These are phyloP conservation scores for Augochlora pura DNA, from an alignment of 1,140 invertebrate species.

Conservation along the genomic window DNA sequence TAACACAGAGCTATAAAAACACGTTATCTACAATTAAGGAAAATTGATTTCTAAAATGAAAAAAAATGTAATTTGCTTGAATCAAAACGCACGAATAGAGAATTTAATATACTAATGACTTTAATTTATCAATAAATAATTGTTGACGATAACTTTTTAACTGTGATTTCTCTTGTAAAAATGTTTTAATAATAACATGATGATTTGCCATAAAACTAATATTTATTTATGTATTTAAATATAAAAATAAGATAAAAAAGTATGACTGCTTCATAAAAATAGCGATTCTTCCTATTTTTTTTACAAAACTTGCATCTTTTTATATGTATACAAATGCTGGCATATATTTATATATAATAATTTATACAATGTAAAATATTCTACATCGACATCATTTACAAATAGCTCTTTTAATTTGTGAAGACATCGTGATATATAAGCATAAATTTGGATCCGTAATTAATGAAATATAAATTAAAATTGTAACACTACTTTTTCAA, in stretches of 20 bases:
- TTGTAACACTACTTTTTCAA: neutral
- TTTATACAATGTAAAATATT: neutral
- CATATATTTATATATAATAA: neutral
- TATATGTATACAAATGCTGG: neutral
- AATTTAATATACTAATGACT: neutral
- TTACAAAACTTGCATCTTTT: neutral
- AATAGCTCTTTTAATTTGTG: neutral
- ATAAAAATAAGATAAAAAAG: neutral
- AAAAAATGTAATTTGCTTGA: neutral
- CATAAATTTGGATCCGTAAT: neutral
- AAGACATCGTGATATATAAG: neutral
- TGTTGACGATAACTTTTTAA: neutral
- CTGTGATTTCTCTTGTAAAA: neutral
- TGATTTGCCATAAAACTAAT: neutral
- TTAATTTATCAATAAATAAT: neutral
- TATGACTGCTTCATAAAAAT: neutral
- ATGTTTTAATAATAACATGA: neutral
- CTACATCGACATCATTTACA: neutral
- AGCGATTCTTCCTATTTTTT: neutral
- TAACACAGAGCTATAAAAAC: neutral
- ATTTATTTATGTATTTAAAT: neutral
- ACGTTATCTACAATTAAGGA: neutral
- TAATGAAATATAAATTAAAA: neutral
- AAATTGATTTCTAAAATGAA: neutral
- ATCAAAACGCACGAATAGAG: neutral